These are phyloP conservation scores for Pteropus rufus DNA, from an alignment of 2,797 vertebrate species.

Conservation along the genomic window DNA sequence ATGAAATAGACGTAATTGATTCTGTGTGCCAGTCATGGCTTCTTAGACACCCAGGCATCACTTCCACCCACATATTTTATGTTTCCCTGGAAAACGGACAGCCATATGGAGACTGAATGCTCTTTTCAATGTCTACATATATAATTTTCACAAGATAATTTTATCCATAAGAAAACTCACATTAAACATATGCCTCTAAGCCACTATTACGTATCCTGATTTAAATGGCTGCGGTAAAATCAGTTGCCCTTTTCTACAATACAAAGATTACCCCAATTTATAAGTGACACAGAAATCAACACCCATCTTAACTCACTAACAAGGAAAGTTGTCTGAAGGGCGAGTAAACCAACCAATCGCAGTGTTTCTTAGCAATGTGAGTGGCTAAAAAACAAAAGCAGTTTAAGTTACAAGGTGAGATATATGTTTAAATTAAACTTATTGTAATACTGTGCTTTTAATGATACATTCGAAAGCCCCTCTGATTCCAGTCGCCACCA, in stretches of 20 bases:
- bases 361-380: neutral
- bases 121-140: slow-evolving; percentile 10
- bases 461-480: slow-evolving; percentile 45
- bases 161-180: slow-evolving; percentile 32
- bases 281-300: slow-evolving; percentile 47
- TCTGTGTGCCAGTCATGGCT: neutral
- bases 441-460: neutral
- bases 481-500: neutral
- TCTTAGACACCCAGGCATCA: slow-evolving; percentile 42
- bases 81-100: slow-evolving; percentile 2
- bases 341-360: neutral
- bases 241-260: neutral
- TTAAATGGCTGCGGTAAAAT: slow-evolving; percentile 18
- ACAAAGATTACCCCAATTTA: slow-evolving; percentile 13
- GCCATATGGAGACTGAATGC: neutral
- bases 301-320: slow-evolving; percentile 32
- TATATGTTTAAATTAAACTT: slow-evolving; percentile 39
- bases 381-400: slow-evolving; percentile 8
- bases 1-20: slow-evolving; percentile 47
- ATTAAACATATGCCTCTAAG: slow-evolving; percentile 31
- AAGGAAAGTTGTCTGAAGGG: neutral
- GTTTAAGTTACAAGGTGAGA: neutral
- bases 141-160: slow-evolving; percentile 40
- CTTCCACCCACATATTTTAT: slow-evolving; percentile 12
- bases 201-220: neutral